Conservation (phyloP, 1,140 invertebrate species). For the Solenopsis invicta region DNA sequence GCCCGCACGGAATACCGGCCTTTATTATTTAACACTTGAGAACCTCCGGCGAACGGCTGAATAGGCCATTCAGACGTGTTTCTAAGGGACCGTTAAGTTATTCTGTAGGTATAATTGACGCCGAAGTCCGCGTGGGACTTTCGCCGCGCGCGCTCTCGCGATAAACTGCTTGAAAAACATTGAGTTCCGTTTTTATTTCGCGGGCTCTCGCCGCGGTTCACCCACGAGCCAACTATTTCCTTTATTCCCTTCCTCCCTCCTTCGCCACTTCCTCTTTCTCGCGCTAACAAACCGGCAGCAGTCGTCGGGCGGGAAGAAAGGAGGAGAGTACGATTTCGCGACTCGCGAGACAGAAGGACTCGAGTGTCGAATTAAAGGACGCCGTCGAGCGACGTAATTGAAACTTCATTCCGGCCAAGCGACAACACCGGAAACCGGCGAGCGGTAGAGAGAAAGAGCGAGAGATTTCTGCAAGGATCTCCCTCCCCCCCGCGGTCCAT, state of each 20-base stretch:
- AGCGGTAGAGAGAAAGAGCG: neutral
- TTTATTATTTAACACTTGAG: slow-evolving; percentile 87
- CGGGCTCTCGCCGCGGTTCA: slow-evolving; percentile 40
- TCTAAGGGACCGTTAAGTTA: slow-evolving; percentile 87
- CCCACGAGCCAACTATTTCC: slow-evolving; percentile 31
- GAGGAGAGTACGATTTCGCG: slow-evolving; percentile 15
- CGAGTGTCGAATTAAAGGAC: slow-evolving; percentile 66
- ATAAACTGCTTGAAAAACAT: slow-evolving; percentile 82
- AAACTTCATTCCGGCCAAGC: slow-evolving; percentile 73
- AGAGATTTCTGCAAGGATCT: slow-evolving; percentile 54
- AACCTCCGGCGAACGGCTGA: slow-evolving; percentile 85
- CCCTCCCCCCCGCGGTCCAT: slow-evolving; percentile 42
- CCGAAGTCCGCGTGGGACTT: slow-evolving; percentile 84
- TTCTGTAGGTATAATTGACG: slow-evolving; percentile 87
- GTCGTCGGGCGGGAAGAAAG: neutral
- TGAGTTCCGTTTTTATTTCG: slow-evolving; percentile 74
- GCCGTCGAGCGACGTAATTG: slow-evolving; percentile 74
- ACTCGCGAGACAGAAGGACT: slow-evolving; percentile 12
- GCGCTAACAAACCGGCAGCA: no score
- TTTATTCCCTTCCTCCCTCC: neutral
- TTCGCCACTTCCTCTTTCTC: neutral
- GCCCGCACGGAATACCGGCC: slow-evolving; percentile 80
- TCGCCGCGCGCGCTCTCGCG: slow-evolving; percentile 74
- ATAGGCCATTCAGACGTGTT: slow-evolving; percentile 86
- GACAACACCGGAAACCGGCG: slow-evolving; percentile 69